phyloP scores from a whole-genome alignment of 2,113 vertebrate genomes.

The Cebus imitator region DNA sequence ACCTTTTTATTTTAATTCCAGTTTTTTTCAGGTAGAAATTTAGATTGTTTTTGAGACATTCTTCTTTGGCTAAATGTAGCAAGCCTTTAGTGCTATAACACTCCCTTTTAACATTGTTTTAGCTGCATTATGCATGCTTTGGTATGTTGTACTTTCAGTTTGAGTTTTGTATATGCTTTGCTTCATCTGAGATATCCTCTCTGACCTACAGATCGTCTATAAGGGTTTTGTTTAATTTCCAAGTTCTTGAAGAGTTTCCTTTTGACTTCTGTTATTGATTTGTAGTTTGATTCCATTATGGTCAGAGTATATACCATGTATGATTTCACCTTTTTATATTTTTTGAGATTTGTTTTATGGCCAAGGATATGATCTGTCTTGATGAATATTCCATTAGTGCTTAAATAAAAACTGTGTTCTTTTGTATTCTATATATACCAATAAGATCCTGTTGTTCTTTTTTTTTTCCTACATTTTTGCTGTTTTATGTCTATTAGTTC shows the following conservation, averaged over 20 bases:
- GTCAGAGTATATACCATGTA: not conserved
- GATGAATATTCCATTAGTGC: not conserved
- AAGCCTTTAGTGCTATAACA: not conserved
- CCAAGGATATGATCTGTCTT: not conserved
- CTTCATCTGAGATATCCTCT: not conserved
- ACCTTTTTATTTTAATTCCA: too few species aligned
- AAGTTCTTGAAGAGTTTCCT: not conserved
- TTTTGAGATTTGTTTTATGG: not conserved
- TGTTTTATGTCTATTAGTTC: not conserved
- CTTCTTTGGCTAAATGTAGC: not conserved
- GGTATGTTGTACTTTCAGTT: not conserved
- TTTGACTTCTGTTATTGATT: not conserved
- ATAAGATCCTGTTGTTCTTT: not conserved
- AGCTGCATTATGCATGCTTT: not conserved
- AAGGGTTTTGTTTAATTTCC: not conserved
- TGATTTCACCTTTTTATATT: not conserved
- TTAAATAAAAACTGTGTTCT: not conserved
- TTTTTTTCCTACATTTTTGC: not conserved
- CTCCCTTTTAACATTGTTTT: not conserved
- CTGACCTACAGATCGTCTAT: not conserved
- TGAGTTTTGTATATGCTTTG: not conserved
- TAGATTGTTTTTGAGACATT: not conserved
- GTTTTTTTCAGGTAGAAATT: not conserved
- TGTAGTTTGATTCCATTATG: not conserved
- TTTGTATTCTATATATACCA: not conserved